Evolutionary conservation across 2,113 vertebrate species (phyloP).

Genomic region (Syngnathus floridae): DNA sequence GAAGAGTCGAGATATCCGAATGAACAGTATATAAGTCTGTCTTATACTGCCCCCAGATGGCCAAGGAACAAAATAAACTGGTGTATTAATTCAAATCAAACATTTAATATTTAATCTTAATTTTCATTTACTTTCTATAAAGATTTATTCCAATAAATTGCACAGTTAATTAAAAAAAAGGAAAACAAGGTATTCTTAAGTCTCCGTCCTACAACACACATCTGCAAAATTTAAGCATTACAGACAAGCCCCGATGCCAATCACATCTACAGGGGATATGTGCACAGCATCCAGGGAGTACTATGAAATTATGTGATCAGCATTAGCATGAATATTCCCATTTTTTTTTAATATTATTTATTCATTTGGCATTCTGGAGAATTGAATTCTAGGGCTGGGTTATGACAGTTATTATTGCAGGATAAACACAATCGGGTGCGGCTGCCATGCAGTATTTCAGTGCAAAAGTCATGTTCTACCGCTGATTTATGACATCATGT

Average conservation of each 20-base stretch:
- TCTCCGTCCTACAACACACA: too few relatives aligned
- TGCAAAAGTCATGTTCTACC: not conserved
- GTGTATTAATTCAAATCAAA: too few relatives aligned
- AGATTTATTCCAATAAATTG: too few relatives aligned
- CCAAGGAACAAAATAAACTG: too few relatives aligned
- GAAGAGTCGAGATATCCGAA: too few relatives aligned
- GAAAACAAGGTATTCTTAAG: too few relatives aligned
- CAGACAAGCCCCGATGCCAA: not conserved
- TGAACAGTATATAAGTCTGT: too few relatives aligned
- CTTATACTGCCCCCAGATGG: too few relatives aligned
- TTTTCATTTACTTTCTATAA: too few relatives aligned
- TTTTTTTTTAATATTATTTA: not conserved
- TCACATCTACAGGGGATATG: not conserved
- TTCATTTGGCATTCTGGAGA: not conserved
- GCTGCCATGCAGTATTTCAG: not conserved
- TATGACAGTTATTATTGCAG: not conserved
- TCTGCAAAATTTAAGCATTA: too few relatives aligned
- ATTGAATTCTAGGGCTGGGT: not conserved
- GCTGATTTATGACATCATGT: not conserved
- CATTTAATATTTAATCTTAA: too few relatives aligned
- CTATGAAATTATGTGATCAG: not conserved
- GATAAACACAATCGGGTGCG: not conserved
- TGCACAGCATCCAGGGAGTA: not conserved
- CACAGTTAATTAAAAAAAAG: too few relatives aligned
- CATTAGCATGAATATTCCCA: not conserved